phyloP scores from a whole-genome alignment of 2,797 vertebrate genomes.

The Sandelia bainsii region DNA sequence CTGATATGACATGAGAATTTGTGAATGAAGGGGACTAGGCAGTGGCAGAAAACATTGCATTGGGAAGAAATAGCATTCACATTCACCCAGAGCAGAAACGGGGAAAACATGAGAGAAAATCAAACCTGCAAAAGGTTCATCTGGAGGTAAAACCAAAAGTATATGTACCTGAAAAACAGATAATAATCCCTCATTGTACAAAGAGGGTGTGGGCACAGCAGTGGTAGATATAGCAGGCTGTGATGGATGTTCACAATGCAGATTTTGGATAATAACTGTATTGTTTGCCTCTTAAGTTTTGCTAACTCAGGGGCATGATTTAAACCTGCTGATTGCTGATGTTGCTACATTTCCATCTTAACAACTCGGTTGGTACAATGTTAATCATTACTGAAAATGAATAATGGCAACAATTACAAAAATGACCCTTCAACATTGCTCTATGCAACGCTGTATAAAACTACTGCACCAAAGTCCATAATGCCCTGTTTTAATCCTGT shows the following conservation, averaged over 20 bases:
- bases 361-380: background rate
- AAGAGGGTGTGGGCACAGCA: background rate
- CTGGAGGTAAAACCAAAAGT: background rate
- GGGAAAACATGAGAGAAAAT: background rate
- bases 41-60: conserved; percentile 4
- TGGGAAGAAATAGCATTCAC: background rate
- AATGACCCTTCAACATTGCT: background rate
- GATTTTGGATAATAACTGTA: background rate
- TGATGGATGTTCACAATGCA: background rate
- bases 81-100: no score
- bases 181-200: background rate
- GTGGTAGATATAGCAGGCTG: background rate
- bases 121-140: background rate
- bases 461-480: background rate
- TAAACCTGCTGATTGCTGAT: no score
- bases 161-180: background rate
- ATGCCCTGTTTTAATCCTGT: conserved; percentile 6
- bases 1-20: background rate
- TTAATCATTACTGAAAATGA: background rate
- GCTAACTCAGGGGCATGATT: no score
- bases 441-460: background rate
- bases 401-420: background rate
- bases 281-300: background rate
- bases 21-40: background rate
- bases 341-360: no score